Percentiles rank a stretch among this genome's conserved stretches.
Conservation (phyloP, 1,140 invertebrate species). For the Hycleus cichorii region DNA sequence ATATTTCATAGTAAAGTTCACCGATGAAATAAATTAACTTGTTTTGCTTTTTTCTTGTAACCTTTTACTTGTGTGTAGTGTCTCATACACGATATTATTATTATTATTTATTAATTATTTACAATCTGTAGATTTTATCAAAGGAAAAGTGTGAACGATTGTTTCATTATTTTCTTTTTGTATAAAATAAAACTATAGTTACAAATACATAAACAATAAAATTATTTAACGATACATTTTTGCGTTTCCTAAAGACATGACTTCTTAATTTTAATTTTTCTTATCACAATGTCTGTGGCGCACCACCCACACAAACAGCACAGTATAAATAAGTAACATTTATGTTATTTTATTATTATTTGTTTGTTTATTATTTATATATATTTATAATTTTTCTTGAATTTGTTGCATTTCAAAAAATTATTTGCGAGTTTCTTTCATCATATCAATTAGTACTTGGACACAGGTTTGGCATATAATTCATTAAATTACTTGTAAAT, state of each 20-base stretch:
- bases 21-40: too few relatives aligned
- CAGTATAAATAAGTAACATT: conserved; percentile 43
- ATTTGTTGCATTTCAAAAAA: conserved; percentile 33
- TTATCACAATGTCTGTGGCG: conserved; percentile 42
- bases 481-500: too few relatives aligned
- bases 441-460: too few relatives aligned
- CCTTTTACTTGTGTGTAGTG: too few relatives aligned
- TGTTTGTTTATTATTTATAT: conserved; percentile 32
- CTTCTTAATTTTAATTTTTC: conserved; percentile 37
- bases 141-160: conserved; percentile 32
- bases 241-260: conserved; percentile 36
- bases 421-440: conserved; percentile 24
- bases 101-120: too few relatives aligned
- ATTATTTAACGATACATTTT: conserved; percentile 37
- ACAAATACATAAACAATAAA: conserved; percentile 41
- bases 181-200: conserved; percentile 41
- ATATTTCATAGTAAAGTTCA: too few relatives aligned
- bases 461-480: too few relatives aligned
- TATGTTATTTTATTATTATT: conserved; percentile 33
- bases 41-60: too few relatives aligned
- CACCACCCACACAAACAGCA: conserved; percentile 40
- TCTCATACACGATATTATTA: too few relatives aligned
- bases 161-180: conserved; percentile 12
- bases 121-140: not conserved
- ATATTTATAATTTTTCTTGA: conserved; percentile 26